Evolutionary conservation across 2,113 vertebrate species (phyloP), one percentile per base, ranked within the genome.

Genomic region (Limnothrissa miodon): DNA sequence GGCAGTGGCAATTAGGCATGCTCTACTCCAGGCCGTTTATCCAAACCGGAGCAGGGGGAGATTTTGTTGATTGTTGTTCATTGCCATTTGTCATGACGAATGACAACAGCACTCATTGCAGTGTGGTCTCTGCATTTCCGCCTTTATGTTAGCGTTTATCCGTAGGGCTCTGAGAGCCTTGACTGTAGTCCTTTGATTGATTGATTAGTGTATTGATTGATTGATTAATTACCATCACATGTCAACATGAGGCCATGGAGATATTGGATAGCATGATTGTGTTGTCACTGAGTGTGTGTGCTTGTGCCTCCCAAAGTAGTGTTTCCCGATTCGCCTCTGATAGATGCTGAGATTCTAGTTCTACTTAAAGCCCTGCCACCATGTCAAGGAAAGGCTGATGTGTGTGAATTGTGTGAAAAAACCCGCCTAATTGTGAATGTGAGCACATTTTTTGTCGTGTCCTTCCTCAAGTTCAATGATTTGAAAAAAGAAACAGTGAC

Each of bases 71-170:
- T 74, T 36, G 66, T 74, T 74, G 66, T 70, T 70, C 36, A 70
- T 66, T 66, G 59, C 59, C n/a, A 7, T n/a, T 66, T 25, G n/a
- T 66, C 59, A 66, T 66, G 59, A 66, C n/a, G 59, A 66, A 66
- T 66, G 59, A 66, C 9, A 66, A 66, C 59, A 66, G 59, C n/a
- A 59, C 56, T 29, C 25, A 39, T 13, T 33, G 33, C 33, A 29
- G 66, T 33, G 36, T 74, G 13, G 29, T 15, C 66, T 36, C 13
- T 19, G 66, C 33, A 74, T 36, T 15, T 53, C 80, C 25, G 80
- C 48, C 80, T 25, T 23, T 33, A 3, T 82, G 81, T 82, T 10
- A 66, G 5, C 45, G 59, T 2, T 42, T 36, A 13, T 74, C 36
- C 66, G 11, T 17, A 1, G 29, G 66, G 1, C 66, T 74, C 13